Base-by-base conservation (phyloP, 2,113 vertebrate species). In the Semnopithecus entellus region DNA sequence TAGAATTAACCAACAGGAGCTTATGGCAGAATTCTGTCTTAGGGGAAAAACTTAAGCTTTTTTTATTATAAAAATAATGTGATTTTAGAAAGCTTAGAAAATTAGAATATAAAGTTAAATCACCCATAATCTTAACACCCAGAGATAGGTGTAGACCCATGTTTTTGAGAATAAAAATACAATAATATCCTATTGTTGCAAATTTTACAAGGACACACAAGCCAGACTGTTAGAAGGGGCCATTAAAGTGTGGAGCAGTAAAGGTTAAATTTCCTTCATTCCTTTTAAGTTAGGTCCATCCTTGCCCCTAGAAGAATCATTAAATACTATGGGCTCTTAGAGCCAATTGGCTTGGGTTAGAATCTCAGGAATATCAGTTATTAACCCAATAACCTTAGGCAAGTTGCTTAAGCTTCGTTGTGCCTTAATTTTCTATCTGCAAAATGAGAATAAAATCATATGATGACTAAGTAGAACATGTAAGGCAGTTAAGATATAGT, bases 31-130 rank as follows among this genome's bases (percentile, higher is more conserved):
- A 61, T 86, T 80, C 14, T 13, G 30, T 68, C 16, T 40, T 20
- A 25, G 30, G 17, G 25, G 6, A 27, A 13, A 13, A 78, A 55
- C 11, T 3, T 32, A 43, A 38, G 9, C 23, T 35, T 92, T 72
- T 76, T 76, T 82, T 18, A 38, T 79, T 30, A 90, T 81, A 70
- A 91, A 73, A 89, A 30, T 38, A 88, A n/a, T 38, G 43, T 52
- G 55, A 70, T 70, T 95, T 84, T 68, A 80, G 11, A 85, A 96
- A 85, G 55, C 8, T 76, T 88, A 45, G 22, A 82, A 93, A 96
- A 78, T 27, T 30, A 86, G 20, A 43, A 76, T 25, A 85, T 72
- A 66, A 80, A 68, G 72, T 52, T 84, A 92, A 82, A 75, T 78
- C 10, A 35, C 8, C 32, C 70, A 90, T 20, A 40, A 85, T 12